Evolutionary conservation across 2,113 vertebrate species (phyloP), one percentile per base, ranked within the genome.

Genomic region (Cyprinodon tularosa): DNA sequence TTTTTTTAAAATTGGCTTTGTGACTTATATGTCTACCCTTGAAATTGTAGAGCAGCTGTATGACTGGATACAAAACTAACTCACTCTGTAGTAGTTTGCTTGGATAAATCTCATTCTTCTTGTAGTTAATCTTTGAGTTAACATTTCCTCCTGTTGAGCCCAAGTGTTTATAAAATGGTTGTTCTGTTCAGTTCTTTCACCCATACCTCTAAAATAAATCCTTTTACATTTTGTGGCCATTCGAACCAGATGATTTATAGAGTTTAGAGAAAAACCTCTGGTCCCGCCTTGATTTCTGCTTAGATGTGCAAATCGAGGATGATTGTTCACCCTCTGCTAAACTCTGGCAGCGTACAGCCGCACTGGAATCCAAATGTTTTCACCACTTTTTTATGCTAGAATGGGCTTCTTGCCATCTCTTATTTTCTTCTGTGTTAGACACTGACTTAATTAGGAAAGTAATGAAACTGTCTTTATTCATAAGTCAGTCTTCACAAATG

Each of bases 261-360:
- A 81, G 77, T 84, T 82, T 80, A 72, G 68, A 86, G 68, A 50
- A 66, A 87, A 84, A 87, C 47, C 83, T 74, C 68, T 84, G 85
- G 74, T 47, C 12, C 73, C 73, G 66, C 74, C 74, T 66, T 79
- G 84, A 78, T 75, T 84, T 87, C 82, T 84, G 76, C 84, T 79
- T 84, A 15, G 77, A 78, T 81, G 72, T 86, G 80, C 81, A 81
- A 89, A 86, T 86, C 84, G 83, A 67, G 45, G 68, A 47, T 82
- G 81, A 82, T 84, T 83, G 17, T 84, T 81, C 84, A 85, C 77
- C 78, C 71, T 76, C 78, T 72, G 76, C 82, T 77, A 85, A 86
- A 84, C 86, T 76, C 71, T 82, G 80, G 80, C 88, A 80, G 80
- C 78, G 69, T 71, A 72, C 53, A 47, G 77, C 66, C 57, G 65